These are phyloP conservation scores for Frankliniella intonsa DNA, from an alignment of 2,888 invertebrate species.

Conservation along the genomic window DNA sequence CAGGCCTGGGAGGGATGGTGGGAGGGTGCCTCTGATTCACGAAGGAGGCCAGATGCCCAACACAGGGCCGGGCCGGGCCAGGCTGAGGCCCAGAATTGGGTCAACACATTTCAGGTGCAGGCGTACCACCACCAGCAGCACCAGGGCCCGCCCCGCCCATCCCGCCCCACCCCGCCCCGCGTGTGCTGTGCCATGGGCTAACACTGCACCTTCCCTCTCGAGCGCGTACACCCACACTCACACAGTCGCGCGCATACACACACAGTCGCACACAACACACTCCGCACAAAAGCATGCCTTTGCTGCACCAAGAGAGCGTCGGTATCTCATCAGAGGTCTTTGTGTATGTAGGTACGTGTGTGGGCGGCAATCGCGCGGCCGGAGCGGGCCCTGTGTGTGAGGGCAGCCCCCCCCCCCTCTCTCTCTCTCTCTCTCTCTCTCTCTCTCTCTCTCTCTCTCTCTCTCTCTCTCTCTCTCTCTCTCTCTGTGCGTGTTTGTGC, in stretches of 20 bases:
- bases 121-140: not conserved
- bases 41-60: slow-evolving; percentile 47
- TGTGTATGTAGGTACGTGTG: too few species aligned
- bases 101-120: slow-evolving; percentile 25
- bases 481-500: not conserved
- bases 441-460: not conserved
- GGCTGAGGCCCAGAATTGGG: not conserved
- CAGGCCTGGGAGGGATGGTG: slow-evolving; percentile 38
- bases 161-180: not conserved
- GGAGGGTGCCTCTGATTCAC: slow-evolving; percentile 43
- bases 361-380: too few species aligned
- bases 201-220: too few species aligned
- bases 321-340: too few species aligned
- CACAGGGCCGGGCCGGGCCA: not conserved
- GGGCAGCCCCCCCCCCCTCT: too few species aligned
- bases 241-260: too few species aligned
- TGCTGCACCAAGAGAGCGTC: too few species aligned
- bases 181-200: not conserved
- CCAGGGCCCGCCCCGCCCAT: not conserved
- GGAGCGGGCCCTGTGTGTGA: too few species aligned
- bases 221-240: too few species aligned
- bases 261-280: too few species aligned
- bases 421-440: slow-evolving; percentile 31
- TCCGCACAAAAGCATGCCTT: too few species aligned
- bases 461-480: not conserved